Percentiles rank a stretch among this genome's conserved stretches.
These are phyloP conservation scores for Bergia sp. DNA, from an alignment of 92 coral and sea anemone species.

Conservation along the genomic window DNA sequence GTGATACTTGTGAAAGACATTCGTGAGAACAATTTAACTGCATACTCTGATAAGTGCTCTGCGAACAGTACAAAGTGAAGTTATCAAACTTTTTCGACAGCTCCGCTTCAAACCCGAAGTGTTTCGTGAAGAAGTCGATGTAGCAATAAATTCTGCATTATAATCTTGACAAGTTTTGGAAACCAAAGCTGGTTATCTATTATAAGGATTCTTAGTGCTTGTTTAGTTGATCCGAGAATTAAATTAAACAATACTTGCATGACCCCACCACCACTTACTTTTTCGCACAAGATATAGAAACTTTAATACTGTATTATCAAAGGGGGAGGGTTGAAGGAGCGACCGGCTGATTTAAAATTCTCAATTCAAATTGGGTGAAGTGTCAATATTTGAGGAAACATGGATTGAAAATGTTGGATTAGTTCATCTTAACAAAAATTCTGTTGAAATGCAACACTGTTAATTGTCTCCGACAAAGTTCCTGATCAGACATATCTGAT, in stretches of 20 bases:
- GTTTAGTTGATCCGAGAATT: not conserved
- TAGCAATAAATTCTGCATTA: not conserved
- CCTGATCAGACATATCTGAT: not conserved
- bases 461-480: not conserved
- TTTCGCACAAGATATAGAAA: not conserved
- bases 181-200: not conserved
- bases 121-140: not conserved
- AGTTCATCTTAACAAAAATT: not conserved
- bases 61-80: not conserved
- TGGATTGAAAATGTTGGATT: not conserved
- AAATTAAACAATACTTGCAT: not conserved
- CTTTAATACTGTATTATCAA: not conserved
- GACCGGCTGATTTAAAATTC: slow-evolving; percentile 3
- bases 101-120: slow-evolving; percentile 1
- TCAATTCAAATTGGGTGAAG: not conserved
- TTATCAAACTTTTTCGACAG: not conserved
- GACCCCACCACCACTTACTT: not conserved
- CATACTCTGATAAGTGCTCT: not conserved
- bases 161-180: not conserved
- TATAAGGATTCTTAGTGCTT: not conserved
- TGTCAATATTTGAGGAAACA: not conserved
- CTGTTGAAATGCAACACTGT: not conserved
- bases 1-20: slow-evolving; percentile 16
- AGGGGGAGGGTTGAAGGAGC: not conserved
- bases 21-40: not conserved